Evolutionary conservation across 1,140 invertebrate species (phyloP), one percentile per base, ranked within the genome.

Genomic region (Brachionus manjavacas): DNA sequence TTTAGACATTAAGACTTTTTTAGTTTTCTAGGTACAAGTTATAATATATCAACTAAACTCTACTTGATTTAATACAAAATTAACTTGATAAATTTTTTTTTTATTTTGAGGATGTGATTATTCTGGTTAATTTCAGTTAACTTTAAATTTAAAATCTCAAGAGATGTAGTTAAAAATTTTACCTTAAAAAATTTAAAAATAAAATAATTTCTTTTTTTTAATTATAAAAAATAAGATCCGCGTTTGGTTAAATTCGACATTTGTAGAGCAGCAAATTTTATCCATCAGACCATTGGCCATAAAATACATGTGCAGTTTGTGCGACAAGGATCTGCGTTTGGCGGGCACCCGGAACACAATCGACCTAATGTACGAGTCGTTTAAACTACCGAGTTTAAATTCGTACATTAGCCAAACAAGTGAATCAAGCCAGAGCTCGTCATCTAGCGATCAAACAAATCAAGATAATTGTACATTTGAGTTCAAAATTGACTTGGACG

Each of bases 311-410:
- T 96, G 95, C 89, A 94, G 93, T 87, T 91, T 97, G 78, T 93
- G 93, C 35, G 95, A 97, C 89, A 94, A 95, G 88, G 95, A 97
- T 89, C 91, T 97, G 49, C 92, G 94, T 85, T 92, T 93, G 74
- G 93, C 93, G 23, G 94, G 94, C 41, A 94, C 94, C 39, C 93
- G 95, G 86, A 94, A 94, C 85, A 96, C 97, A 94, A 95, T 95
- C 92, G 94, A 97, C 91, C 95, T 95, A 87, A 95, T 96, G 92
- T 96, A 95, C 95, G 94, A 93, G 85, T 94, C 95, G 1, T 93
- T 96, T 8, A 96, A 96, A 87, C 20, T 79, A 12, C 25, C 52
- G 12, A 46, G 28, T 16, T 35, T 60, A 14, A 60, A 43, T 60
- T 60, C 25, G 52, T 60, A 60, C 31, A 79, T 94, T 25, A 68